phyloP scores from a whole-genome alignment of 2,113 vertebrate species.

The Amblyornis subalaris region DNA sequence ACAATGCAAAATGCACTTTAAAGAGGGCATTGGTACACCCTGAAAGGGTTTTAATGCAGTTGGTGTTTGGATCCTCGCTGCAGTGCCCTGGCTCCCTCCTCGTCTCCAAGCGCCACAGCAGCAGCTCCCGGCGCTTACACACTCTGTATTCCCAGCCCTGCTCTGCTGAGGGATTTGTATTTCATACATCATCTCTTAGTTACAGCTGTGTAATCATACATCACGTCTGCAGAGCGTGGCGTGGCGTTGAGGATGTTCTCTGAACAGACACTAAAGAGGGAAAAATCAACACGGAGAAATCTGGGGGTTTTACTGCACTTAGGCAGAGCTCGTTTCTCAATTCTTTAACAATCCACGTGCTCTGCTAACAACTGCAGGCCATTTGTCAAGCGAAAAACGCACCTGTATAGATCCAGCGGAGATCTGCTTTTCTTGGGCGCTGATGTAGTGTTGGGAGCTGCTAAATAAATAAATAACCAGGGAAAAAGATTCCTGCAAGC shows the following conservation, averaged over 20 bases:
- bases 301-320: neutral
- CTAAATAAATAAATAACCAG: conserved; percentile 6
- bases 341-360: neutral
- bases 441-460: neutral
- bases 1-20: neutral
- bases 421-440: neutral
- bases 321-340: neutral
- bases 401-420: neutral
- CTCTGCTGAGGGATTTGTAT: conserved; percentile 19
- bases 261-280: conserved; percentile 12
- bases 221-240: neutral
- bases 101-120: neutral
- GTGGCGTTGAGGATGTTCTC: neutral
- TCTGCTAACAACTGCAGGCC: neutral
- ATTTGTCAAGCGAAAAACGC: conserved; percentile 11
- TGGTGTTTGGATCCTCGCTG: neutral
- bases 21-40: neutral
- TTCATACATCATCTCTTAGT: conserved; percentile 38
- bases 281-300: neutral
- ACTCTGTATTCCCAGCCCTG: neutral
- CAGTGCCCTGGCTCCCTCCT: neutral
- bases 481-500: neutral
- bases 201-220: conserved; percentile 40
- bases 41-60: neutral
- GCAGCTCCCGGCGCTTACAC: neutral